Evolutionary conservation across 2,797 vertebrate species (phyloP).

Genomic region (Rachycentron canadum): DNA sequence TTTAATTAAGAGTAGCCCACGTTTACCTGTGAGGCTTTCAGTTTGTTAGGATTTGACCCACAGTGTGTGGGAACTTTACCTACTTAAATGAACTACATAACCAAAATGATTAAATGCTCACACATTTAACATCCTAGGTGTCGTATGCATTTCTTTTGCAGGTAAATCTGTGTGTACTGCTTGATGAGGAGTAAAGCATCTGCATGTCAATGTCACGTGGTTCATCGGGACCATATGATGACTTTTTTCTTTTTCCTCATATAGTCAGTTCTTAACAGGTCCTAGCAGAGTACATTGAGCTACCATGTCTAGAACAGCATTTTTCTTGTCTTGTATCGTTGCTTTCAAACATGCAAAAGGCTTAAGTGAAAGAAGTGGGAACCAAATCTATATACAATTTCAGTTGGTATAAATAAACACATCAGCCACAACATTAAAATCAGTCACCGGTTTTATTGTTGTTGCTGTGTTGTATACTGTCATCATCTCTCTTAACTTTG

Average conservation of each 20-base stretch:
- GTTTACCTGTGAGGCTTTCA: not conserved
- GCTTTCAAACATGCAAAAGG: conserved; percentile 16
- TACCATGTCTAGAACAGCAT: not conserved
- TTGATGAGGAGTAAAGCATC: not conserved
- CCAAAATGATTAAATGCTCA: conserved; percentile 18
- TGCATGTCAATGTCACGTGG: conserved; percentile 5
- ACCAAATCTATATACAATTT: not conserved
- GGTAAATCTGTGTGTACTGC: not conserved
- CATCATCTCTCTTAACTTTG: not conserved
- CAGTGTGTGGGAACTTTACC: not conserved
- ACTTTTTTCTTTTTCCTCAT: not conserved
- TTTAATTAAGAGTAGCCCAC: not conserved
- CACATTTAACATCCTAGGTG: not conserved
- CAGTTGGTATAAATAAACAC: not conserved
- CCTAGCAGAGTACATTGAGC: not conserved
- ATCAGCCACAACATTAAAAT: not conserved
- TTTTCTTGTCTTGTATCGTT: not conserved
- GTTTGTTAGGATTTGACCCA: not conserved
- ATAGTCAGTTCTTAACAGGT: not conserved
- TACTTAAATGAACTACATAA: not conserved
- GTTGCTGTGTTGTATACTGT: not conserved
- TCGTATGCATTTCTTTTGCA: conserved; percentile 14
- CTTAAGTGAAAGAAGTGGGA: conserved; percentile 23
- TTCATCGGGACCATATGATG: not conserved
- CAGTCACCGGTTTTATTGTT: too few relatives aligned